Conservation (phyloP, 2,113 vertebrate genomes). For the Zootoca vivipara region DNA sequence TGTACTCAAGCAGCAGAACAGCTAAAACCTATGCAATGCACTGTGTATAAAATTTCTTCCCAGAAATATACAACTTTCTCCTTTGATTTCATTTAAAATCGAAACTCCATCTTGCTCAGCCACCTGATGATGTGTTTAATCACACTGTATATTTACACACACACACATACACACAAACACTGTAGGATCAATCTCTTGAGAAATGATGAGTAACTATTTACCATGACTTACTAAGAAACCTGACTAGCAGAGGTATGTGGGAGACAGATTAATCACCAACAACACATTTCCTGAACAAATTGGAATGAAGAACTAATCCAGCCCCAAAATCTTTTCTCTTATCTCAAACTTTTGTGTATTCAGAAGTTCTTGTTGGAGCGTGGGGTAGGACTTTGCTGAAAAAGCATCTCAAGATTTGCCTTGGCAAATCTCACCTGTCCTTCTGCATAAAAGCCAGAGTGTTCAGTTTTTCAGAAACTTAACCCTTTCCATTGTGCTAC, state of each 20-base stretch:
- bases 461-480: not conserved
- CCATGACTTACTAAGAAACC: not conserved
- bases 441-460: not conserved
- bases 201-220: not conserved
- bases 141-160: not conserved
- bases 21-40: slow-evolving; percentile 13
- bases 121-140: not conserved
- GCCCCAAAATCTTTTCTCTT: not conserved
- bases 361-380: not conserved
- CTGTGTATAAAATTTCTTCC: not conserved
- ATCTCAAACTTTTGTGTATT: not conserved
- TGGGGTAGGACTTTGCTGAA: too few relatives aligned
- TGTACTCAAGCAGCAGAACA: slow-evolving; percentile 9
- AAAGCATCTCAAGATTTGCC: not conserved
- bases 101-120: not conserved
- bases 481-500: not conserved
- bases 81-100: not conserved
- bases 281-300: not conserved
- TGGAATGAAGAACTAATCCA: slow-evolving; percentile 5
- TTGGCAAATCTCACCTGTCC: not conserved
- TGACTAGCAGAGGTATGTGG: not conserved
- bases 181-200: not conserved
- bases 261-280: not conserved
- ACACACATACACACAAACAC: not conserved
- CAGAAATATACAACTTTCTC: not conserved